A percentile compares a stretch with the other conserved stretches of the same genome.
These are phyloP conservation scores for Atherinomorus stipes DNA, from an alignment of 2,113 vertebrate species.

Conservation along the genomic window DNA sequence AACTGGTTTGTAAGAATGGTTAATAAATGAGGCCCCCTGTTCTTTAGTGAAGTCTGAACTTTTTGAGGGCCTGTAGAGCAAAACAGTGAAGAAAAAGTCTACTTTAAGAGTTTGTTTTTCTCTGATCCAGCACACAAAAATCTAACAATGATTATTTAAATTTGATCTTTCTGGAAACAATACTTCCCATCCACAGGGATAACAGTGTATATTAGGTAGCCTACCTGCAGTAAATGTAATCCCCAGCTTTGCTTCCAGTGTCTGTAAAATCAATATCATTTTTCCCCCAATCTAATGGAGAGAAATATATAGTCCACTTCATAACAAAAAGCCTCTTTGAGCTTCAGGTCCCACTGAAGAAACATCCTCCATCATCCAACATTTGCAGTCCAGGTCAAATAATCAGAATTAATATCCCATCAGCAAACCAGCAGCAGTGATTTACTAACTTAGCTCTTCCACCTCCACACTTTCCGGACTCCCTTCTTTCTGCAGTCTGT, in stretches of 20 bases:
- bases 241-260: slow-evolving; percentile 23
- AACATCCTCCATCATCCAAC: slow-evolving; percentile 40
- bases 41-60: neutral
- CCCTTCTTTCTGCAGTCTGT: slow-evolving; percentile 11
- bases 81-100: slow-evolving; percentile 5
- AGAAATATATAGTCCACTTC: slow-evolving; percentile 36
- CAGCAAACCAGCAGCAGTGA: slow-evolving; percentile 31
- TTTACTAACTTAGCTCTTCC: slow-evolving; percentile 18
- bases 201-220: slow-evolving; percentile 23
- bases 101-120: neutral
- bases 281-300: slow-evolving; percentile 36
- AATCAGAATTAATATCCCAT: slow-evolving; percentile 52
- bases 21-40: no score
- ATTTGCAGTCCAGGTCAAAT: slow-evolving; percentile 47
- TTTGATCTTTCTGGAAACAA: slow-evolving; percentile 46
- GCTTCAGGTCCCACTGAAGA: slow-evolving; percentile 30
- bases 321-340: slow-evolving; percentile 26
- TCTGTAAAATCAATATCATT: slow-evolving; percentile 63
- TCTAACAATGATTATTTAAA: slow-evolving; percentile 36
- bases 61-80: slow-evolving; percentile 1
- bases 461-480: slow-evolving; percentile 38
- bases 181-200: slow-evolving; percentile 17
- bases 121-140: neutral
- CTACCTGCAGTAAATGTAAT: slow-evolving; percentile 46
- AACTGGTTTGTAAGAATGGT: no score